Evolutionary conservation across 2,888 invertebrate species (phyloP), one percentile per base, ranked within the genome.

Genomic region (Cheiracanthium punctorium): DNA sequence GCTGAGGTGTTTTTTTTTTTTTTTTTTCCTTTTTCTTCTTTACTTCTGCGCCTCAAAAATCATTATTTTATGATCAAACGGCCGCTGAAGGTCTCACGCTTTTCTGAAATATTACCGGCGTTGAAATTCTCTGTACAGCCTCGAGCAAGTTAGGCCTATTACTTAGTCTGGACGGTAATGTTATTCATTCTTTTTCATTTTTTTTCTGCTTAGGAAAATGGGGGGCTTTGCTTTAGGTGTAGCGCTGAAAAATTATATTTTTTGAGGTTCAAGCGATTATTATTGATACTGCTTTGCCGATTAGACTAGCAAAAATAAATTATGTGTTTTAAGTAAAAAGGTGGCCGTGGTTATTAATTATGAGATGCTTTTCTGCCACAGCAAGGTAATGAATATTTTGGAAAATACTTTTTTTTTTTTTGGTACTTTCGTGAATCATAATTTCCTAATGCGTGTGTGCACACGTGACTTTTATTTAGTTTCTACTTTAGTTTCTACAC

Each of bases 61-160:
- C 82, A 77, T 84, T 84, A 85, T 85, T 85, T 85, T 85, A 85
- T 79, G 84, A 85, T 84, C 84, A 77, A 82, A 72, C 72, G 75
- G 65, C 72, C 65, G 77, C 65, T 73, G 8, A 43, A 64, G 73
- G 69, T 84, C 76, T 73, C 65, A 64, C 43, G 65, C 52, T 76
- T 67, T 8, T 48, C 67, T 74, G 69, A 79, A 79, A 74, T 79
- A 85, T 74, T 67, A 29, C 69, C 37, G 37, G 52, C 33, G 69
- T 69, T 32, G 73, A 69, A 64, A 41, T 17, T 64, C 64, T 71
- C 52, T 74, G 74, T 29, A 64, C 37, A 67, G 76, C 71, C 72
- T 48, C 24, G 7, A 64, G 77, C 77, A 67, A 70, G 77, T 72
- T 77, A 64, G 71, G 72, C 37, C 77, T 77, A 77, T 84, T 84